These are phyloP conservation scores for Puffinus mauretanicus DNA, from an alignment of 2,113 vertebrate genomes.

Conservation along the genomic window DNA sequence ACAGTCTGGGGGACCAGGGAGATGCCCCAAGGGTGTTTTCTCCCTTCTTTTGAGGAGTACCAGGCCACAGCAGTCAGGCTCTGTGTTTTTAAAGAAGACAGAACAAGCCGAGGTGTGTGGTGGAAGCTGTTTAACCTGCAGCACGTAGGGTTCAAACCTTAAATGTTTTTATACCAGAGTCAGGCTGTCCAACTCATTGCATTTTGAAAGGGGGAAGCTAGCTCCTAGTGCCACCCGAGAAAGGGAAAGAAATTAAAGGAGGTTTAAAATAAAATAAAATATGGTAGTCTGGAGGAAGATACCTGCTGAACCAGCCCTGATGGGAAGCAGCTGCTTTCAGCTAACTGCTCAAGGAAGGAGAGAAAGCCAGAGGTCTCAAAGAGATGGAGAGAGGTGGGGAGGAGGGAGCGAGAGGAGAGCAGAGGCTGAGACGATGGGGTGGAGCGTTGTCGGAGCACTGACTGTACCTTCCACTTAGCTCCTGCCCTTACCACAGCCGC, in stretches of 20 bases:
- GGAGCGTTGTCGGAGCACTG: background rate
- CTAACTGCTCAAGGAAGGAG: background rate
- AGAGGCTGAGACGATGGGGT: background rate
- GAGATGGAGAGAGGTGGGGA: background rate
- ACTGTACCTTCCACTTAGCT: background rate
- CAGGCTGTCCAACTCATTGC: background rate
- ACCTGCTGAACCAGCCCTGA: background rate
- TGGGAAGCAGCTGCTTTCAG: slow-evolving; percentile 36
- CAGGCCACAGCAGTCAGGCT: background rate
- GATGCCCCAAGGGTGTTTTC: background rate
- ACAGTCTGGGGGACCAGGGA: background rate
- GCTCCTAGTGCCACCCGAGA: background rate
- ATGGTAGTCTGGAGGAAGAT: background rate
- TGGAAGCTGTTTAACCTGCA: background rate
- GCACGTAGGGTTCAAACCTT: background rate
- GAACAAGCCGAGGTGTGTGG: background rate
- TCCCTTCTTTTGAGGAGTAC: background rate
- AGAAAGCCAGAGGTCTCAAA: slow-evolving; percentile 17
- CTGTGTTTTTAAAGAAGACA: background rate
- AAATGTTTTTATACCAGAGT: background rate
- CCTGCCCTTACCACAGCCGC: rapidly evolving
- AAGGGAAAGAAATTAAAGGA: background rate
- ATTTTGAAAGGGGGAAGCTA: background rate
- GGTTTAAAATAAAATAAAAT: background rate
- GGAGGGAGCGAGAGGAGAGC: background rate